A percentile compares a stretch with the other conserved stretches of the same genome.
Conservation (phyloP, 2,888 invertebrate genomes). For the Synergus itoensis region DNA sequence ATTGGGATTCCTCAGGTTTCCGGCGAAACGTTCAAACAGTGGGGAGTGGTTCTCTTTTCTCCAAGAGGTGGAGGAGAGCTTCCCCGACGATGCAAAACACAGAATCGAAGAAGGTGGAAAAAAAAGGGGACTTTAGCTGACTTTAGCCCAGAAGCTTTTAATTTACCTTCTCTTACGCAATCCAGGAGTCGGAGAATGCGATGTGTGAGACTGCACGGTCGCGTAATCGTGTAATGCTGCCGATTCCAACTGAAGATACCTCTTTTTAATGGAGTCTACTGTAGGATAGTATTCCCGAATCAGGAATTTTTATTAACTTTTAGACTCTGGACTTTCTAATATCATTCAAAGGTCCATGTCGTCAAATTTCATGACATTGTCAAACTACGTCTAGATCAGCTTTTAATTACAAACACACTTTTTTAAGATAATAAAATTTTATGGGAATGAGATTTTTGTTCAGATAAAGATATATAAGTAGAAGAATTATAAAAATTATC, state of each 20-base stretch:
- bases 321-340: not conserved
- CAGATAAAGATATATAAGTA: too few relatives aligned
- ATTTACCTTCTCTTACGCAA: slow-evolving; percentile 23
- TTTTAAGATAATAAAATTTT: too few relatives aligned
- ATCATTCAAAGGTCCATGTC: not conserved
- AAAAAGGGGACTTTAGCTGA: not conserved
- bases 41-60: slow-evolving; percentile 14
- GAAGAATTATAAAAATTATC: not conserved
- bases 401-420: too few relatives aligned
- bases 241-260: not conserved
- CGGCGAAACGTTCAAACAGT: slow-evolving; percentile 9
- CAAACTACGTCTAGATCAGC: too few relatives aligned
- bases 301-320: not conserved
- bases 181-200: not conserved
- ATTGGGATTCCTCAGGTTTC: slow-evolving; percentile 36
- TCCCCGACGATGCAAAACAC: not conserved
- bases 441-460: too few relatives aligned
- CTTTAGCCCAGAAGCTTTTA: slow-evolving; percentile 15
- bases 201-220: slow-evolving; percentile 3
- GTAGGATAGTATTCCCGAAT: not conserved
- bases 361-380: too few relatives aligned
- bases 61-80: slow-evolving; percentile 15
- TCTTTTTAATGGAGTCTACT: not conserved
- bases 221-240: not conserved
- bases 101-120: not conserved